These are phyloP conservation scores for Trachelus iudaicus DNA, from an alignment of 2,888 invertebrate genomes.

Conservation along the genomic window DNA sequence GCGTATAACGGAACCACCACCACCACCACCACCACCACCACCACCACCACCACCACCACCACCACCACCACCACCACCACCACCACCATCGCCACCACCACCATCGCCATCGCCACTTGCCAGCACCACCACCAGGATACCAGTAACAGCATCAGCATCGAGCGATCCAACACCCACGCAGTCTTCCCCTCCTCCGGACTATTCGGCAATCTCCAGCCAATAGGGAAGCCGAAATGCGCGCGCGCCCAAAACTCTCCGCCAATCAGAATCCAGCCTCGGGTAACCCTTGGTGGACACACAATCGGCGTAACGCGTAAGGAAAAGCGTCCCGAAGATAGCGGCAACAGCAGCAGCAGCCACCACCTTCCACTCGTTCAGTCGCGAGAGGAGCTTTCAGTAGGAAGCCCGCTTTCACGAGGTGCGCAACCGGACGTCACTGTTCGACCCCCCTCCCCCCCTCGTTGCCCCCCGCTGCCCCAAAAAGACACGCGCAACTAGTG, in stretches of 20 bases:
- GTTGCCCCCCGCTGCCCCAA: too few species aligned
- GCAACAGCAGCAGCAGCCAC: too few species aligned
- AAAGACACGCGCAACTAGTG: slow-evolving; percentile 48
- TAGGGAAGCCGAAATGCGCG: neutral
- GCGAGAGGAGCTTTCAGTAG: slow-evolving; percentile 37
- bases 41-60: neutral
- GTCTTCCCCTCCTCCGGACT: slow-evolving; percentile 18
- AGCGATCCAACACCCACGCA: neutral
- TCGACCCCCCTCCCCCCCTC: slow-evolving; percentile 6
- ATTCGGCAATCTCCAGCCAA: slow-evolving; percentile 3
- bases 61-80: neutral
- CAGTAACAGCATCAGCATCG: neutral
- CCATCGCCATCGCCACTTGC: neutral
- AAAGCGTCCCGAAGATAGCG: too few species aligned
- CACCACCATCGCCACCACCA: neutral
- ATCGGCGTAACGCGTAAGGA: slow-evolving; percentile 25
- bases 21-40: neutral
- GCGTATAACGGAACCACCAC: slow-evolving; percentile 30
- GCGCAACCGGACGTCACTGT: slow-evolving; percentile 31
- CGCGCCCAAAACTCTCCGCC: neutral
- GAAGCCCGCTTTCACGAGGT: slow-evolving; percentile 46
- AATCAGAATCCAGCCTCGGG: slow-evolving; percentile 8
- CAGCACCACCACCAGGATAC: neutral
- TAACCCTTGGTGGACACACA: slow-evolving; percentile 22
- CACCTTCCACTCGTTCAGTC: neutral